Percentiles rank a stretch among this genome's conserved stretches.
Evolutionary conservation across 2,797 vertebrate genomes (phyloP).

Genomic region (Trematomus bernacchii): DNA sequence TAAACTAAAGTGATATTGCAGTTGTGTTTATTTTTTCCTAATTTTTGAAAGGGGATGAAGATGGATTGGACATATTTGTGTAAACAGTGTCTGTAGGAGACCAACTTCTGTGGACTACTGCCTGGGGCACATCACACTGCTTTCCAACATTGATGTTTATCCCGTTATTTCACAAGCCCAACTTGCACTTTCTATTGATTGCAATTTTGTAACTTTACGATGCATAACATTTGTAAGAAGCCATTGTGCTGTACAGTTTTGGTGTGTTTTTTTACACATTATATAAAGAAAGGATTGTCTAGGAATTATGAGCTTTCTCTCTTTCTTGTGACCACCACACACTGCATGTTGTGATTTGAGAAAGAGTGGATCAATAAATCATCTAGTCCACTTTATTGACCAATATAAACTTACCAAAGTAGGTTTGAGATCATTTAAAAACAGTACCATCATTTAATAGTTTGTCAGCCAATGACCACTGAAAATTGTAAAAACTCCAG

Average conservation of each 20-base stretch:
- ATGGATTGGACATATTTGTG: neutral
- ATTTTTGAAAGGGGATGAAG: neutral
- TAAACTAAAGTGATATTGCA: neutral
- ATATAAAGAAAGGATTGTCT: neutral
- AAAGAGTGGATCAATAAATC: no score
- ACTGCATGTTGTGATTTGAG: neutral
- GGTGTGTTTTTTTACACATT: neutral
- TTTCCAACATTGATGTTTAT: neutral
- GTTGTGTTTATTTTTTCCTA: neutral
- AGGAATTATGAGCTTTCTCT: neutral
- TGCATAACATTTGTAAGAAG: no score
- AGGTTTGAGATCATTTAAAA: neutral
- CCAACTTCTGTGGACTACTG: neutral
- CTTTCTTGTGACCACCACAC: neutral
- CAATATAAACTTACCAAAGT: neutral
- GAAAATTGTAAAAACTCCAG: neutral
- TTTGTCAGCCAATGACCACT: neutral
- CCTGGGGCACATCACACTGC: neutral
- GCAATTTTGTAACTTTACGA: neutral
- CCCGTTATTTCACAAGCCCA: neutral
- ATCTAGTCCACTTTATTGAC: neutral
- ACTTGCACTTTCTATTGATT: neutral
- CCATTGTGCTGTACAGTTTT: no score
- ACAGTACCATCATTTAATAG: no score
- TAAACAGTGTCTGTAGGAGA: neutral